Evolutionary conservation across 1,140 invertebrate species (phyloP), one percentile per base, ranked within the genome.

Genomic region (Capitella teleta): DNA sequence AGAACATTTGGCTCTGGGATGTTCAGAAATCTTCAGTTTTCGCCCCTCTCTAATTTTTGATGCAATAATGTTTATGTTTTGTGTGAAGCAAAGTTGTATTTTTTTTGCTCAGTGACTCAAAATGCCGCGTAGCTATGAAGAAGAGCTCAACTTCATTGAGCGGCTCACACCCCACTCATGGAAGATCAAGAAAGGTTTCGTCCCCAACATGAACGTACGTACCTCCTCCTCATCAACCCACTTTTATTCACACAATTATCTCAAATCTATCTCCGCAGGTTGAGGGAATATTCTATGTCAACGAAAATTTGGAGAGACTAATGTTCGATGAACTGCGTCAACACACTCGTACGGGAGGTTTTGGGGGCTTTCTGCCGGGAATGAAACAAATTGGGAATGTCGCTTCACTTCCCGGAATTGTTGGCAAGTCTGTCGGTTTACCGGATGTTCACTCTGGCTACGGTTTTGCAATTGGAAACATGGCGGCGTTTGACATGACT

Each of bases 341-440:
- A 73, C 78, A 90, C 0, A 93, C 88, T 68, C 57, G 61, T 25
- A 60, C 52, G 40, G 89, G 87, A 6, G 81, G 81, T 65, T 76
- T 89, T 30, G 95, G 95, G 52, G 96, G 95, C 0, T 99, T 99
- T 74, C 76, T 99, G 46, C 96, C 96, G 0, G 95, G 93, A 23
- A 87, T 99, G 52, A 98, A 98, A 77, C 96, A 99, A 76, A 98
- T 99, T 61, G 95, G 91, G 0, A 99, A 99, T 81, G 96, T 99
- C 38, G 96, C 96, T 41, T 91, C 95, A 5, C 74, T 99, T 30
- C 95, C 96, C 41, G 50, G 42, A 47, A 53, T 56, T 51, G 59
- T 64, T 51, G 53, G 76, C 69, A 64, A 67, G 53, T 80, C 79
- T 5, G 74, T 82, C 59, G 96, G 96, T 25, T 74, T 99, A 14